These are phyloP conservation scores for Cairina moschata DNA, from an alignment of 2,113 vertebrate genomes.

Conservation along the genomic window DNA sequence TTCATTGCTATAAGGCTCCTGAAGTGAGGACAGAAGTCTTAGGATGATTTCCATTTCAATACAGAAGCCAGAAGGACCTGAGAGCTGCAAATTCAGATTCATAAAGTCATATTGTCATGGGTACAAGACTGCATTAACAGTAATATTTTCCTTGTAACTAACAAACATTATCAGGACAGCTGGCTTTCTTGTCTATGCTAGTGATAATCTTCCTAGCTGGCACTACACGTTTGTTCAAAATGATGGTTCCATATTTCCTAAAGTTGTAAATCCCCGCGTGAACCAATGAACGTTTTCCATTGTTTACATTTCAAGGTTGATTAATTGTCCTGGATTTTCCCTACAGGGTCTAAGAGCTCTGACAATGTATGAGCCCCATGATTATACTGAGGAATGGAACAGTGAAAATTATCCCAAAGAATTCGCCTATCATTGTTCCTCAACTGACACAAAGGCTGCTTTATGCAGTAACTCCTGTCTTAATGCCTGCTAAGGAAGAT, in stretches of 20 bases:
- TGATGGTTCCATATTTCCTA: background rate
- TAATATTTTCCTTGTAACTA: conserved; percentile 20
- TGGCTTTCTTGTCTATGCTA: background rate
- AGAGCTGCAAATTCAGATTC: background rate
- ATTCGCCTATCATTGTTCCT: background rate
- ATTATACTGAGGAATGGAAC: background rate
- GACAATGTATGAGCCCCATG: background rate
- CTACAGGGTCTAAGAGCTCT: background rate
- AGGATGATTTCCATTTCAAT: background rate
- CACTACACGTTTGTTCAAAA: background rate
- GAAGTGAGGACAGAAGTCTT: background rate
- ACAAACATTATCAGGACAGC: background rate
- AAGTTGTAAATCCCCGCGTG: background rate
- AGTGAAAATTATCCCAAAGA: background rate
- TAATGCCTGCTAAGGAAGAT: background rate
- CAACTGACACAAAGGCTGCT: background rate
- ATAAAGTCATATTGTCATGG: background rate
- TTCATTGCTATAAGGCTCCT: background rate
- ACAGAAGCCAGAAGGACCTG: background rate
- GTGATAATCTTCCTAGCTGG: background rate
- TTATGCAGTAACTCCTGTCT: background rate
- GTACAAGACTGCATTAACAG: background rate
- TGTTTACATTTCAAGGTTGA: background rate
- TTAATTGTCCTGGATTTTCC: background rate
- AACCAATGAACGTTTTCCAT: background rate